phyloP scores from a whole-genome alignment of 1,140 invertebrate species.

The Trachymyrmex septentrionalis region DNA sequence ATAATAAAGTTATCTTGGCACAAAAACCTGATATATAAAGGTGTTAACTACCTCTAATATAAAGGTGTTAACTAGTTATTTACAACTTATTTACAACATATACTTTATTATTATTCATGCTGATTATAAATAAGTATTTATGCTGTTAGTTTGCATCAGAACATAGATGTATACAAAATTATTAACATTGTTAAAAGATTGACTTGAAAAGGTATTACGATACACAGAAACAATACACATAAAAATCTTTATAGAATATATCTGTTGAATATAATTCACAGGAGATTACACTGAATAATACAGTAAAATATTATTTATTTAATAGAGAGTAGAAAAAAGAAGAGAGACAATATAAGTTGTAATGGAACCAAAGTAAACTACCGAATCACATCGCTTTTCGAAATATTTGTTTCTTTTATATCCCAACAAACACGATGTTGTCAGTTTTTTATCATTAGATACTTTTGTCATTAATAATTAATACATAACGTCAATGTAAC shows the following conservation, averaged over 20 bases:
- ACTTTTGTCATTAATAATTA: too few species aligned
- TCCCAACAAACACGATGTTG: too few species aligned
- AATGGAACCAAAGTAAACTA: conserved; percentile 64
- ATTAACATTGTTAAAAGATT: conserved; percentile 53
- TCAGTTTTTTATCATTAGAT: too few species aligned
- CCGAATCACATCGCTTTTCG: conserved; percentile 58
- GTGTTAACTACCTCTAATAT: too few species aligned
- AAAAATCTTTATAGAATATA: conserved; percentile 64
- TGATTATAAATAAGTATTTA: conserved; percentile 4
- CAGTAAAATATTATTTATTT: conserved; percentile 68
- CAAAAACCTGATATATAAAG: too few species aligned
- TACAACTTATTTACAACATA: too few species aligned
- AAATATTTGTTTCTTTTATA: conserved; percentile 44
- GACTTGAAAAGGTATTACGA: conserved; percentile 56
- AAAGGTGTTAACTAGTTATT: too few species aligned
- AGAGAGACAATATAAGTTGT: conserved; percentile 32
- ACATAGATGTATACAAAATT: conserved; percentile 5
- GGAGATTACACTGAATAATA: conserved; percentile 66
- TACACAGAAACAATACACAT: conserved; percentile 73
- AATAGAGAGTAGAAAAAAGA: conserved; percentile 57
- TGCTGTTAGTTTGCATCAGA: background rate
- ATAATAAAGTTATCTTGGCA: too few species aligned
- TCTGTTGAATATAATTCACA: conserved; percentile 68
- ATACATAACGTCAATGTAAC: too few species aligned
- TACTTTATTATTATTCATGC: conserved; percentile 32